A percentile compares a stretch with the other conserved stretches of the same genome.
Conservation (phyloP, 2,113 vertebrate species). For the Setophaga petechia region DNA sequence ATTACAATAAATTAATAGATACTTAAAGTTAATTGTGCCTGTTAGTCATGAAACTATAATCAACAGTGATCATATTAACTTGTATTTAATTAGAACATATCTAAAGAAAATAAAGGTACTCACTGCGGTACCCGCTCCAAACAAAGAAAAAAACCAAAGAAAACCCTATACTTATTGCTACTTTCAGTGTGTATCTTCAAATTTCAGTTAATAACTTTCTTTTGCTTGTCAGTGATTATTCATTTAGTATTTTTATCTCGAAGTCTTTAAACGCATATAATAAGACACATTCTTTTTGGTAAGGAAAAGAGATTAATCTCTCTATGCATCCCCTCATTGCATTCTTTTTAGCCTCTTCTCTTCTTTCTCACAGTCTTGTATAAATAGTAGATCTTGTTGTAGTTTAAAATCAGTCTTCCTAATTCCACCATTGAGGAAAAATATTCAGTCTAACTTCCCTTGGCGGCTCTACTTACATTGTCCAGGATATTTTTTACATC, state of each 20-base stretch:
- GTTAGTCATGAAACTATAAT: background rate
- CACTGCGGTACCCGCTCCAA: rapidly evolving
- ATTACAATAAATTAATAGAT: background rate
- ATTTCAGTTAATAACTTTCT: background rate
- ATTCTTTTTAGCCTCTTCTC: background rate
- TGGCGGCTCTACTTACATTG: background rate
- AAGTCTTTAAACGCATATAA: background rate
- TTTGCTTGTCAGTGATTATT: background rate
- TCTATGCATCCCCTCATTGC: background rate
- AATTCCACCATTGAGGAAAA: background rate
- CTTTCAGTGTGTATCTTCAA: background rate
- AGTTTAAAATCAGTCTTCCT: background rate
- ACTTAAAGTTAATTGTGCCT: background rate
- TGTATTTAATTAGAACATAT: background rate
- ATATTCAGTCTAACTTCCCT: background rate
- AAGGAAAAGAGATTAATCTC: background rate
- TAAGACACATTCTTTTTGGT: background rate
- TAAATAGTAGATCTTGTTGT: background rate
- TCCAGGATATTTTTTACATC: background rate
- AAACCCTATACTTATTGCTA: background rate
- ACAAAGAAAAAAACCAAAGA: background rate
- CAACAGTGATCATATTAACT: background rate
- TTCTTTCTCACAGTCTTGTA: background rate
- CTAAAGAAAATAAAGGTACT: background rate
- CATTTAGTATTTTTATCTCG: background rate